Conservation (phyloP, 2,888 invertebrate genomes). For the Ochlodes sylvanus region DNA sequence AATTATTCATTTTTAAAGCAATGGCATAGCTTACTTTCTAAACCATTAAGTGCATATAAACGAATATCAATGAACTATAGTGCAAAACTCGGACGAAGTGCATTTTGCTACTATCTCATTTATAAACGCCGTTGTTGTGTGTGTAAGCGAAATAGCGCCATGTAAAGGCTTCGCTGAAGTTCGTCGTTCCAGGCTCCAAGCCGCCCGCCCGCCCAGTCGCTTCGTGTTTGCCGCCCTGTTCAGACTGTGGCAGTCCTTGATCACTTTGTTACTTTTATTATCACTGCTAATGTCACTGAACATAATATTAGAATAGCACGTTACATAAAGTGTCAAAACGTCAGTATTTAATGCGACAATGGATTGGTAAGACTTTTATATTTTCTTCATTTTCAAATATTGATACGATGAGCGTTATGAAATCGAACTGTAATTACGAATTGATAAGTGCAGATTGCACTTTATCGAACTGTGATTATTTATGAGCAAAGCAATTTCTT, state of each 20-base stretch:
- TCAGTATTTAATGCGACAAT: constrained; percentile 11
- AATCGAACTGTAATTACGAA: constrained; percentile 1
- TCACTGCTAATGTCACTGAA: constrained; percentile 33
- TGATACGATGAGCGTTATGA: background rate
- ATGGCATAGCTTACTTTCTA: constrained; percentile 19
- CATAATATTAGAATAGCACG: constrained; percentile 15
- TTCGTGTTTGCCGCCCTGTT: constrained; percentile 63
- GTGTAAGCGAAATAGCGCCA: constrained; percentile 66
- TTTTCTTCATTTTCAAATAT: constrained; percentile 1
- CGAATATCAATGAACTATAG: constrained; percentile 41
- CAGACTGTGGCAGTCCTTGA: constrained; percentile 46
- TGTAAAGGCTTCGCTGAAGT: constrained; percentile 61
- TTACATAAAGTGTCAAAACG: constrained; percentile 9
- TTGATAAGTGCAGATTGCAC: constrained; percentile 2
- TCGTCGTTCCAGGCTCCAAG: constrained; percentile 57
- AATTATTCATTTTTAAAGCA: no score
- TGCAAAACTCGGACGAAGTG: constrained; percentile 63
- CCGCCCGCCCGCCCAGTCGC: constrained; percentile 82
- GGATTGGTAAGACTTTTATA: constrained; percentile 29
- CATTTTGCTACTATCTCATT: constrained; percentile 63
- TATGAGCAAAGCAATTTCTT: background rate
- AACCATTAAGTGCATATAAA: constrained; percentile 33
- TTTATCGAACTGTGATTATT: constrained; percentile 2
- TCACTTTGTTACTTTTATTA: constrained; percentile 24
- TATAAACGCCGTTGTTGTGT: constrained; percentile 44